Base-by-base conservation (phyloP, 2,888 invertebrate genomes). In the Volucella zonaria region DNA sequence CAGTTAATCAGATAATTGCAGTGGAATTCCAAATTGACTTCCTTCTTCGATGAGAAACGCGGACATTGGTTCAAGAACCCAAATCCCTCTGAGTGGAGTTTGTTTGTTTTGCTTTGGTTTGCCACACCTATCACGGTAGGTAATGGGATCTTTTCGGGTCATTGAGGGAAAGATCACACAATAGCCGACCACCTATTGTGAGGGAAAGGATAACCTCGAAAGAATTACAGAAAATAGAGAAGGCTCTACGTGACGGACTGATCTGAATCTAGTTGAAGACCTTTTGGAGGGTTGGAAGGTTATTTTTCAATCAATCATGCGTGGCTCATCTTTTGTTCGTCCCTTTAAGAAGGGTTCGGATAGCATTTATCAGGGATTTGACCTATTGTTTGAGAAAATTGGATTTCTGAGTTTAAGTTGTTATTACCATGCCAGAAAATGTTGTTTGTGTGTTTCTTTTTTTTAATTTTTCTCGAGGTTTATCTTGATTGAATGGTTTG, bases 121-220 rank as follows among this genome's bases (percentile, higher is more conserved):
- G 71, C 64, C 80, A 56, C 83, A 66, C 80, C 79, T 61, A 47
- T 61, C 77, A 47, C 49, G 15, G 6, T 38, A 38, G 40, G 18
- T 45, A 31, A 59, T 45, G 42, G 42, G 18, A 38, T 71, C 40
- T 11, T n/a, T 62, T 49, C 15, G 56, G 54, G 31, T 52, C 71
- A 82, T 77, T 54, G 42, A 82, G 54, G 54, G 42, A 56, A 64
- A 40, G 54, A 67, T 54, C 45, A 78, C 40, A 52, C 64, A 61
- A 75, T 70, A 38, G 38, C 23, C 61, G 81, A 85, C 85, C 85
- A 73, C 80, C 81, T 68, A 76, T 76, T 80, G 85, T 31, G 74
- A 74, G 74, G 66, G 71, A 73, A 71, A 85, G 85, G 85, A 85
- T 76, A 68, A 71, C 66, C 80, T 75, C 81, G 81, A 81, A 80